Percentiles rank a stretch among this genome's conserved stretches.
These are phyloP conservation scores for Metalampra italica DNA, from an alignment of 2,888 invertebrate genomes.

Conservation along the genomic window DNA sequence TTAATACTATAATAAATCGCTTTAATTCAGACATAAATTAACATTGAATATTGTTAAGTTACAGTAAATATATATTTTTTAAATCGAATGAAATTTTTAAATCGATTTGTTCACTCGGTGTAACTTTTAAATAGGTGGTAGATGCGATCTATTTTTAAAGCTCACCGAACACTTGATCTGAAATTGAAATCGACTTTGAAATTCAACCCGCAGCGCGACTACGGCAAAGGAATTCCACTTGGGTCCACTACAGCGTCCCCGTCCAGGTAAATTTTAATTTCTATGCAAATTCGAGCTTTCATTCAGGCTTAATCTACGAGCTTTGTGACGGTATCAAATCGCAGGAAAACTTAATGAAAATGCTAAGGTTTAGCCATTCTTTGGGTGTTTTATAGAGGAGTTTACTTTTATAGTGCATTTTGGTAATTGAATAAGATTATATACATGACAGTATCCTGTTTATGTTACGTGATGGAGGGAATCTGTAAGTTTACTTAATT, in stretches of 20 bases:
- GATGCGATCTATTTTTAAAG: constrained; percentile 3
- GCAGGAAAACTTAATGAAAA: constrained; percentile 72
- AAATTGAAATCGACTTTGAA: constrained; percentile 7
- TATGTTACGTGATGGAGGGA: too few species aligned
- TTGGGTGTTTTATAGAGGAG: constrained; percentile 10
- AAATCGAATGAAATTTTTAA: too few species aligned
- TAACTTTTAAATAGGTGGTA: too few species aligned
- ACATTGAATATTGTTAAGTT: too few species aligned
- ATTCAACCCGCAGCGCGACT: constrained; percentile 4
- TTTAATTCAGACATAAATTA: too few species aligned
- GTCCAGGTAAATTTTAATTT: constrained; percentile 78
- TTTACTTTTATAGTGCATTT: constrained; percentile 2
- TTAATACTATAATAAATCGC: too few species aligned
- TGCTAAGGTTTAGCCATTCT: constrained; percentile 23
- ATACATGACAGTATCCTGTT: too few species aligned
- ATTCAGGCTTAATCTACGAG: constrained; percentile 68
- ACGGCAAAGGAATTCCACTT: constrained; percentile 54
- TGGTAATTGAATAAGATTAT: too few species aligned
- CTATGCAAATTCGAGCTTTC: constrained; percentile 75
- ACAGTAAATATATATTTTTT: too few species aligned
- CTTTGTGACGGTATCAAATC: constrained; percentile 65
- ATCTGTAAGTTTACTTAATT: too few species aligned
- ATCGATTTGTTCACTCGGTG: too few species aligned
- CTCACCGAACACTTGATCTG: not conserved
- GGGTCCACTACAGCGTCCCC: constrained; percentile 51